A percentile compares a stretch with the other conserved stretches of the same genome.
Evolutionary conservation across 2,797 vertebrate genomes (phyloP).

Genomic region (Galago senegalensis): DNA sequence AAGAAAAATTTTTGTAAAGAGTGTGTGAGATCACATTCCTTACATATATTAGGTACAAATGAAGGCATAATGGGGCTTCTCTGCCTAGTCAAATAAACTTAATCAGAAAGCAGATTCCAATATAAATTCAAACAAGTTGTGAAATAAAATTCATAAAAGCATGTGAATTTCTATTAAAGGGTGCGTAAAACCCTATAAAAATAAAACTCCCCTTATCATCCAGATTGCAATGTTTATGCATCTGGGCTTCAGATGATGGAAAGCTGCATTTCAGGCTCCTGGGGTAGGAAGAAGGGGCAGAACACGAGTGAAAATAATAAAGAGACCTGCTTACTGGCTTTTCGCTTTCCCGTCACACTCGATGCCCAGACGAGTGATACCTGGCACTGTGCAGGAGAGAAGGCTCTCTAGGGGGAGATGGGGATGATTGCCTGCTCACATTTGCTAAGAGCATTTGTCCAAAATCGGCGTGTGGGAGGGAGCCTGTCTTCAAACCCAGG

Average conservation of each 20-base stretch:
- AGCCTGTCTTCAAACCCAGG: constrained; percentile 46
- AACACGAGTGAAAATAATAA: neutral
- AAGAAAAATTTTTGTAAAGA: neutral
- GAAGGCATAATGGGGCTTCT: constrained; percentile 38
- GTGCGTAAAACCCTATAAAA: constrained; percentile 55
- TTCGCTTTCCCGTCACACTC: neutral
- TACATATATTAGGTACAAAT: constrained; percentile 52
- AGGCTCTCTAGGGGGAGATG: neutral
- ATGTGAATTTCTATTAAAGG: constrained; percentile 42
- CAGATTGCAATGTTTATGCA: constrained; percentile 52
- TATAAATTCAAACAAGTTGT: constrained; percentile 75
- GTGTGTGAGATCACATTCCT: constrained; percentile 8
- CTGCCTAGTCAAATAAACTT: constrained; percentile 58
- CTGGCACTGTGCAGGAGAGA: neutral
- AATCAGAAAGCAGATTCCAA: constrained; percentile 69
- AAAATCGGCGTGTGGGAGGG: neutral
- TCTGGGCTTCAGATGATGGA: neutral
- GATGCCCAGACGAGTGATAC: neutral
- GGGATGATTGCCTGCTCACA: neutral
- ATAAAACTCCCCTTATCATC: constrained; percentile 59
- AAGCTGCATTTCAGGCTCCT: neutral
- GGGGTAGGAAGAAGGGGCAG: neutral
- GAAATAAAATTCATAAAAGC: constrained; percentile 73
- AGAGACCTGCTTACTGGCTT: neutral
- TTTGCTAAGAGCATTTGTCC: constrained; percentile 21